Percentiles rank a stretch among this genome's conserved stretches.
phyloP scores from a whole-genome alignment of 2,888 invertebrate species.

The Lycia hirtaria region DNA sequence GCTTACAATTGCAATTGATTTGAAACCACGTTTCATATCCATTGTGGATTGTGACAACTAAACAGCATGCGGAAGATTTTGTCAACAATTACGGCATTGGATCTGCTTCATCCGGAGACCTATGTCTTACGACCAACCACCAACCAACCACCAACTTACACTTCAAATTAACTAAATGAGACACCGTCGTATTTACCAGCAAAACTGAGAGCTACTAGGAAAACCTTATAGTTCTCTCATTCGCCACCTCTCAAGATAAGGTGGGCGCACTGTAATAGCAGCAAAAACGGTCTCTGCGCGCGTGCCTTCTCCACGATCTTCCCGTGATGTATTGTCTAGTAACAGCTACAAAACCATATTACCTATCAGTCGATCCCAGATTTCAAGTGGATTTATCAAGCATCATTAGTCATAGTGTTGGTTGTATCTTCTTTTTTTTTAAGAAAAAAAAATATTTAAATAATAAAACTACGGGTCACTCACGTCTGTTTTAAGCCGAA shows the following conservation, averaged over 20 bases:
- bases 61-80: conserved; percentile 74
- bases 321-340: conserved; percentile 23
- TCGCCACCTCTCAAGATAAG: neutral
- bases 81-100: conserved; percentile 74
- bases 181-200: neutral
- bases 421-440: no score
- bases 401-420: neutral
- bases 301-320: conserved; percentile 31
- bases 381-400: conserved; percentile 1
- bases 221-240: neutral
- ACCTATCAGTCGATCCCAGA: conserved; percentile 2
- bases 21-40: conserved; percentile 50
- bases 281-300: conserved; percentile 58
- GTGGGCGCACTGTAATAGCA: conserved; percentile 52
- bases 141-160: neutral
- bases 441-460: no score
- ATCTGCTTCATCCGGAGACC: conserved; percentile 49
- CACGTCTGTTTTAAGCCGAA: no score
- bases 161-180: neutral
- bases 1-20: conserved; percentile 70
- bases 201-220: no score
- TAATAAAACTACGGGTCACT: no score
- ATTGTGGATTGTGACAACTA: conserved; percentile 43
- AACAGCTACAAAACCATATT: conserved; percentile 11
- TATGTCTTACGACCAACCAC: no score